Evolutionary conservation across 1,140 invertebrate genomes (phyloP), one percentile per base, ranked within the genome.

Genomic region (Pinna nobilis): DNA sequence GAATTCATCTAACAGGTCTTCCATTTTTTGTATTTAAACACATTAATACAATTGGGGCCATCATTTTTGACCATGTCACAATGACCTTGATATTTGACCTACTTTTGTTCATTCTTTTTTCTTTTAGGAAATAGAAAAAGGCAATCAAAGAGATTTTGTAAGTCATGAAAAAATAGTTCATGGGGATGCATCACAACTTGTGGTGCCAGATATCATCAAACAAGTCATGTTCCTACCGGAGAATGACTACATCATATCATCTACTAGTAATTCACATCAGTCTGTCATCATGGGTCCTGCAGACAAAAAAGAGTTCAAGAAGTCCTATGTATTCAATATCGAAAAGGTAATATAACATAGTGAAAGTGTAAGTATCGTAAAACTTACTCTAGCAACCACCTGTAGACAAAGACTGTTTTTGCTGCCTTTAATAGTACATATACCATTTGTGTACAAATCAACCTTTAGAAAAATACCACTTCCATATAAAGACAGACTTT

Each of bases 171-270:
- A 75, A 41, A 75, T 75, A 39, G 50, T 63, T 35, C 66, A 75
- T 25, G 69, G 60, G 47, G 67, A 66, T 25, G 32, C 33, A 18
- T 23, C 39, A 2, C 61, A 60, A 59, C 35, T 44, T 23, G 77
- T 87, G 15, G 81, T 85, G 50, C 81, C 81, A 25, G 86, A 88
- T 39, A 70, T 83, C 5, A 84, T 89, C 15, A 76, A 82, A 32
- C 86, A 87, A 59, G 78, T 89, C 7, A 79, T 82, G 60, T 89
- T 87, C 69, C 50, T 89, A 13, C 82, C 85, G 18, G 84, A 87
- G 20, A 88, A 86, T 63, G 81, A 84, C 30, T 76, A 80, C 55
- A 82, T 89, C 59, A 87, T 88, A 41, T 84, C 85, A 39, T 84
- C 83, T 25, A 86, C 84, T 35, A 81, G 78, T n/a, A 79, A 72